Evolutionary conservation across 2,113 vertebrate genomes (phyloP), one percentile per base, ranked within the genome.

Genomic region (Willisornis vidua): DNA sequence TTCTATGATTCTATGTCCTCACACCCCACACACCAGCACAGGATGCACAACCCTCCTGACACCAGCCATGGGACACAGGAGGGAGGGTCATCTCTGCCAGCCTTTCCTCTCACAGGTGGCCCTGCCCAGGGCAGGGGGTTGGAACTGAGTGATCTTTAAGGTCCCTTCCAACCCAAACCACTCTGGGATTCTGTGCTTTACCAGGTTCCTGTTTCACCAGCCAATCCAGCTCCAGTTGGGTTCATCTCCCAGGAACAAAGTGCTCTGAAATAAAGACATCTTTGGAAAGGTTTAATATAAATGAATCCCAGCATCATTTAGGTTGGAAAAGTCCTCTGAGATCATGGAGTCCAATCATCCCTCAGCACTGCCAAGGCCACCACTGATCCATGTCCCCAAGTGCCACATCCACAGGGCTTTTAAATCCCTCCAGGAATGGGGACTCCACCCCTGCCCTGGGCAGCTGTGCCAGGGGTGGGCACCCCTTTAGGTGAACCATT

Each of bases 271-370:
- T 22, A 80, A 74, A 73, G 45, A 62, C 10, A 16, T 19, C 75
- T 39, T 57, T 41, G 29, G 16, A 52, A 35, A 3, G 37, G 29
- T 20, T 23, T 22, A 37, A 41, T 4, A 22, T 6, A 35, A 62
- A 23, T 33, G 54, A 68, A 89, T 31, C 19, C 48, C 5, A 43
- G 63, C 35, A 49, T 31, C 7, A 16, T 16, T 37, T 19, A 31
- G 31, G n/a, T 5, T 71, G 63, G 72, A 77, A 70, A 84, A 33
- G 6, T 12, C 20, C 29, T 70, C 1, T 2, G 3, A 55, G 25
- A 57, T 49, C 31, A 49, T 1, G 0, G 2, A 49, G 18, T 19
- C 35, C 49, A 49, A 23, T 8, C 12, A 31, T 63, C 5, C 31
- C 41, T n/a, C 46, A 89, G 39, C 46, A 25, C 17, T 55, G 29